Base-by-base conservation (phyloP, 2,113 vertebrate genomes). In the Spea multiplicata region DNA sequence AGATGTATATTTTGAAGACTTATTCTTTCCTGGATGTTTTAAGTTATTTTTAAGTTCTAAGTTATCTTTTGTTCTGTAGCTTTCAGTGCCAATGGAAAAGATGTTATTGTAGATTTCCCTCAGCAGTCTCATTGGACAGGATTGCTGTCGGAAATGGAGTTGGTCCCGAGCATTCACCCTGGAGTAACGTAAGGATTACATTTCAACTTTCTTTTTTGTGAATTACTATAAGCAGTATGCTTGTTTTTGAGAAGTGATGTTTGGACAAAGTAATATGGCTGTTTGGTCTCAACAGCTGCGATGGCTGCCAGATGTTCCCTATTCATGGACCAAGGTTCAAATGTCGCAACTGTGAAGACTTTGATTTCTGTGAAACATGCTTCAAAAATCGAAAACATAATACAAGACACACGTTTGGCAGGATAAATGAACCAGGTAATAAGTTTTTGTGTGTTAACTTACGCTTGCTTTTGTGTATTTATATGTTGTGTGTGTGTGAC, bases 121-220 rank as follows among this genome's bases (percentile, higher is more conserved):
- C 97, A 99, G 82, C 97, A 99, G 86, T 98, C 96, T 1, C 97
- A 99, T 83, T 99, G 97, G 97, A 99, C 97, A 3, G 97, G 97
- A 3, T 84, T 99, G 71, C 80, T 99, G 80, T 97, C 97, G 5
- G 97, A 99, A 89, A 98, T 98, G 97, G 97, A 99, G 74, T 82
- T 99, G 84, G 96, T 99, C 9, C 97, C 97, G 55, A 99, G 97
- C 75, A 86, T 97, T 81, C 97, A 99, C 83, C 97, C 96, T 59
- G 96, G 96, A 77, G 95, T 99, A 45, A 97, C 97, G 97, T 99
- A 87, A 87, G 90, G 4, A 59, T 69, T 57, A 10, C 14, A 84
- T 79, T 10, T 71, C 13, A 3, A 44, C 4, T 75, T 47, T 59
- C 0, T 0, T 75, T 66, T 53, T 6, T 53, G 10, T 10, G 64